Evolutionary conservation across 2,113 vertebrate species (phyloP), one percentile per base, ranked within the genome.

Genomic region (Solenodon paradoxus): DNA sequence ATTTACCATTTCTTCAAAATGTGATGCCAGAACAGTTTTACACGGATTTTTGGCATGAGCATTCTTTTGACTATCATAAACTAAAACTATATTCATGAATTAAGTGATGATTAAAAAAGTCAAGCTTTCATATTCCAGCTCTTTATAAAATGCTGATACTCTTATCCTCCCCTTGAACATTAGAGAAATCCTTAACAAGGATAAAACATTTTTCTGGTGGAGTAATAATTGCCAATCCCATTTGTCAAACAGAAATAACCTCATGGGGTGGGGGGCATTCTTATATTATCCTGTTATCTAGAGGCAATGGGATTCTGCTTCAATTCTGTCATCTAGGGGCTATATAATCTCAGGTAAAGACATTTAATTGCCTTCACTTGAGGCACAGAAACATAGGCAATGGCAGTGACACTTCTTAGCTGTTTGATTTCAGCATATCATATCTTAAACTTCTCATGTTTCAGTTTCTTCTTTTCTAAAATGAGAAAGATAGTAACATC

Each of bases 391-490:
- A 68, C 75, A 53, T 28, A 80, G 49, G 64, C 35, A 86, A 59
- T 53, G 78, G 24, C 24, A 1, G 1, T 47, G 26, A 12, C 22
- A 75, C n/a, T 83, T 75, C 45, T 40, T 55, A 57, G 13, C 59
- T 79, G 2, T 68, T 17, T 93, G 51, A 79, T 51, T 77, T 79
- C 57, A 69, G 83, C 57, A 77, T 22, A 72, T 78, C 30, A n/a
- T 81, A 45, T 24, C 40, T 87, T 86, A 80, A 87, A 68, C 57
- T 88, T 97, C 35, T 35, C 45, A 11, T 63, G 64, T 74, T 86
- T 95, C 78, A 38, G 47, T 85, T 95, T 96, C 61, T 75, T 90
- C 49, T 91, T 75, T 10, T 77, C 68, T 88, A 40, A 94, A 89
- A 95, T 42, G 79, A 88, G 47, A 22, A 80, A 93, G 72, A 77